These are phyloP conservation scores for Polydrusus pterygomalis DNA, from an alignment of 2,888 invertebrate species.

Conservation along the genomic window DNA sequence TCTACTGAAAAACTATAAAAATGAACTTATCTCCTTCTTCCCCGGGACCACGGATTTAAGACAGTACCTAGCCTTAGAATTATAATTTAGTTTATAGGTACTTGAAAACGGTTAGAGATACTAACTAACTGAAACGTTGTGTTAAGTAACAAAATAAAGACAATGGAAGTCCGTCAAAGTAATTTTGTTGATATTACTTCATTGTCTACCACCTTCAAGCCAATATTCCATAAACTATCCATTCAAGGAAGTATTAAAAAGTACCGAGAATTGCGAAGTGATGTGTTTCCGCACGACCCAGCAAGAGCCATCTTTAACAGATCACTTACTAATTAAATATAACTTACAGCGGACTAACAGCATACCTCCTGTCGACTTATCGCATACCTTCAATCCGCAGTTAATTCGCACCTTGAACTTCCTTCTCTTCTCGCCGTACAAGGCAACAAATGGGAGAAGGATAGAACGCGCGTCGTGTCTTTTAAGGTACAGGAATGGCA, in stretches of 20 bases:
- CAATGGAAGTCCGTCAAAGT: no score
- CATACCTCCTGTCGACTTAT: conserved; percentile 68
- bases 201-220: no score
- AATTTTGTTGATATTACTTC: no score
- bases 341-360: conserved; percentile 67
- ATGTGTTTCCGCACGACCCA: conserved; percentile 54
- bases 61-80: no score
- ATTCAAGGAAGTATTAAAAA: conserved; percentile 51
- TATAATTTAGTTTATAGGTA: no score
- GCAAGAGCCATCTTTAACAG: conserved; percentile 64
- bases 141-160: no score
- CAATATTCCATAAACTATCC: conserved; percentile 9
- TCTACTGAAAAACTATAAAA: no score
- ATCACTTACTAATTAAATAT: conserved; percentile 70
- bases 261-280: conserved; percentile 49
- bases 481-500: conserved; percentile 50
- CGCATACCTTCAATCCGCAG: conserved; percentile 61
- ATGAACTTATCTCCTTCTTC: no score
- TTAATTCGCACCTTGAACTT: conserved; percentile 54
- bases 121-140: no score
- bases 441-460: neutral
- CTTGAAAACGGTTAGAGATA: no score
- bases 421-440: conserved; percentile 34
- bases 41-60: no score
- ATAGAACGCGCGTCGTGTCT: conserved; percentile 23